Base-by-base conservation (phyloP, 1,140 invertebrate species). In the Eurosta solidaginis region DNA sequence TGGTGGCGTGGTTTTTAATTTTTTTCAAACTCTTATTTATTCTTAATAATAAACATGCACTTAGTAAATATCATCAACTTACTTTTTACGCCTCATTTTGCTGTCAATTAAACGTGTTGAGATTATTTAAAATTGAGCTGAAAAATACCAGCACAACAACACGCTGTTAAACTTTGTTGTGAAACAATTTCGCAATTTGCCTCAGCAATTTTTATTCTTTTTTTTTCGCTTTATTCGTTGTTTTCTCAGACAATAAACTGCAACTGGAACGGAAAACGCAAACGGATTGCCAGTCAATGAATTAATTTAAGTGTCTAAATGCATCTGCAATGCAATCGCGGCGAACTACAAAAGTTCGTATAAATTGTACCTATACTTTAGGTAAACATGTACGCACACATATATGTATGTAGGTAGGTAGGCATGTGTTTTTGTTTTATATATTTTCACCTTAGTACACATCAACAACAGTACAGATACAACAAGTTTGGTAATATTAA, bases 71-170 rank as follows among this genome's bases (percentile, higher is more conserved):
- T 7, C 36, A 22, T 27, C 50, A 25, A 81, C 81, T 81, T 80
- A 81, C 81, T 80, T 81, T 81, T 80, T 81, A 47, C 81, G 81
- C 76, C 79, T 79, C 81, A 81, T 81, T 80, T 75, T 63, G 77
- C 22, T 45, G 36, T 44, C 44, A 50, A n/a, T 74, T 52, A 12
- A 47, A 42, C 36, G 44, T 29, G 25, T 14, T 29, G 76, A 74
- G 74, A n/a, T 75, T 17, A 14, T 12, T 45, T 75, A 75, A 45
- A 45, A 47, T 63, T n/a, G 59, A 77, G 63, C 76, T 77, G 74
- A 80, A 59, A 80, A 40, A 20, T 29, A 68, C 17, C 59, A 63
- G 10, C 5, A 1, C 54, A 9, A 12, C 29, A 17, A 63, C 29
- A 68, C 27, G n/a, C 29, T 33, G 4, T 33, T 40, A 40, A 22